Conservation (phyloP, 2,888 invertebrate genomes). For the Eupeodes latifasciatus region DNA sequence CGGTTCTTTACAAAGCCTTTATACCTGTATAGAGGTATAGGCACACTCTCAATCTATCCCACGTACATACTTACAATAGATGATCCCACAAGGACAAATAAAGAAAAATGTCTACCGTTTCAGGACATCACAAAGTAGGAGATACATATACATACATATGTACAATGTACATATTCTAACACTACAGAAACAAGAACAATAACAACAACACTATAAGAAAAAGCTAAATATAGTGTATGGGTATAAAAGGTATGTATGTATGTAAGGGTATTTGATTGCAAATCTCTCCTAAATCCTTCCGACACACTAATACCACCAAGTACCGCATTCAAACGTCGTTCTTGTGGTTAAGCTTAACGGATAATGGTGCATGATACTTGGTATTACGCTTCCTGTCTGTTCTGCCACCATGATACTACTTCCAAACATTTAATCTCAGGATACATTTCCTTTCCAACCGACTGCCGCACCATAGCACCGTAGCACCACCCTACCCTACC, state of each 20-base stretch:
- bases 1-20: constrained; percentile 5
- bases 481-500: not conserved
- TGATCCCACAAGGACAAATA: constrained; percentile 14
- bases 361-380: constrained; percentile 66
- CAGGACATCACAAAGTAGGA: too few relatives aligned
- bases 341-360: constrained; percentile 55
- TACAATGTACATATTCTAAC: not conserved
- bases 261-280: not conserved
- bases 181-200: not conserved
- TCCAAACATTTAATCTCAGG: constrained; percentile 50
- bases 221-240: too few relatives aligned
- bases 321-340: constrained; percentile 46
- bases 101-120: constrained; percentile 18
- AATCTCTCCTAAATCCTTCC: constrained; percentile 60
- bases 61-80: not conserved
- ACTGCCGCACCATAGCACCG: not conserved
- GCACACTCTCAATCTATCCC: not conserved
- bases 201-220: not conserved
- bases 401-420: constrained; percentile 32
- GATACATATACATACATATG: too few relatives aligned
- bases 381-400: constrained; percentile 55
- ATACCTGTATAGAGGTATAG: not conserved
- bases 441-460: constrained; percentile 7
- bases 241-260: not conserved
- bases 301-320: constrained; percentile 48